Evolutionary conservation across 2,797 vertebrate genomes (phyloP), one percentile per base, ranked within the genome.

Genomic region (Momotus momota): DNA sequence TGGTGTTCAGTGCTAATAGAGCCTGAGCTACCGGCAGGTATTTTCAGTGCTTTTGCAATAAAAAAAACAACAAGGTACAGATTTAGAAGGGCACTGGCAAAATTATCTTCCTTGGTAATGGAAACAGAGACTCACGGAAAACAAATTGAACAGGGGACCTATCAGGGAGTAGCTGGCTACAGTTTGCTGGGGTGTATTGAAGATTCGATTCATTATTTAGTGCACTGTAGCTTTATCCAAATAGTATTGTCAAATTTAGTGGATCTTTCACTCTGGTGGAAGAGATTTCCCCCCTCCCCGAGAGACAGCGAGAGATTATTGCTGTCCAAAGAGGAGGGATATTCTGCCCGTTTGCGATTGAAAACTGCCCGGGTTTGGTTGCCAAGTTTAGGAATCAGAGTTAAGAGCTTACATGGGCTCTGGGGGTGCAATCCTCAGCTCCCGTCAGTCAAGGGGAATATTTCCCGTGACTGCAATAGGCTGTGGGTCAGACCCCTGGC

Each of bases 371-470:
- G 60, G 69, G 45, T 80, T 86, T 54, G 23, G 77, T 61, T 95
- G 96, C 94, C 96, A 95, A 96, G 91, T 92, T 96, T 74, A 84
- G 82, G 94, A 96, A 94, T 96, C 96, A 96, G 87, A 95, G 85
- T 86, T 79, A 86, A 91, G 85, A 95, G 93, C 91, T 96, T 94
- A 96, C 87, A 81, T 1, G 38, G 80, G 80, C 57, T 52, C 88
- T 52, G 48, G 52, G 73, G 93, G 72, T 87, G 74, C 90, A 96
- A 90, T 88, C 86, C 88, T 94, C 61, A 55, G 85, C 51, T 88
- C 60, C 2, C 2, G 15, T 93, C 86, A 95, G 20, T 62, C 90
- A 84, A 87, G 51, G 29, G 78, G 57, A 85, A 61, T 88, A 88
- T 86, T 94, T 29, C 6, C 21, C 77, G 61, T 61, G 27, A 31